Evolutionary conservation across 2,113 vertebrate genomes (phyloP).

Genomic region (Rafetus swinhoei): DNA sequence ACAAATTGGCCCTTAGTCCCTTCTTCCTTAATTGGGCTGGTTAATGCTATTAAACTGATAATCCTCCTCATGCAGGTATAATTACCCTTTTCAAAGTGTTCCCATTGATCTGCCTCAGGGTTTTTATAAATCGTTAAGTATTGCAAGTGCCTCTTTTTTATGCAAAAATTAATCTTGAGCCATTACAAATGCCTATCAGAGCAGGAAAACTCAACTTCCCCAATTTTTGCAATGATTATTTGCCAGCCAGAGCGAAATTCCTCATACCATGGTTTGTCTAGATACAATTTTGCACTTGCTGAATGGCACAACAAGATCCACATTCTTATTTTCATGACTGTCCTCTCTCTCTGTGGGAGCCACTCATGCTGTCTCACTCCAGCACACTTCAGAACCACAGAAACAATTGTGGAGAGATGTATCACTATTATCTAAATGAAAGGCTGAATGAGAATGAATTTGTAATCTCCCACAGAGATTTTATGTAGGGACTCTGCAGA

Average conservation of each 20-base stretch:
- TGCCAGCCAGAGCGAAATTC: constrained; percentile 24
- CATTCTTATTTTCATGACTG: constrained; percentile 33
- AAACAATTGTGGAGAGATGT: constrained; percentile 52
- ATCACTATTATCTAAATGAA: constrained; percentile 45
- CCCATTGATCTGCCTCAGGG: constrained; percentile 59
- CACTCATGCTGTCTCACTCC: constrained; percentile 25
- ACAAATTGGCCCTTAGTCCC: constrained; percentile 28
- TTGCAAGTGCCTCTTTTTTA: constrained; percentile 51
- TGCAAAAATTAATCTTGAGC: constrained; percentile 64
- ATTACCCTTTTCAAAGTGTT: constrained; percentile 71
- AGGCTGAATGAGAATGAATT: background rate
- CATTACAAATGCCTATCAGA: constrained; percentile 40
- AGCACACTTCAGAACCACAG: background rate
- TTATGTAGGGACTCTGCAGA: background rate
- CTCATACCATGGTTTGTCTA: background rate
- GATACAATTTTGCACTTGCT: background rate
- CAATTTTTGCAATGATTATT: constrained; percentile 34
- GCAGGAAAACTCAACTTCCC: constrained; percentile 37
- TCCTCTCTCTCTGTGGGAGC: background rate
- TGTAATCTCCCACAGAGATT: constrained; percentile 21
- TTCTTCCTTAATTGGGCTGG: constrained; percentile 57
- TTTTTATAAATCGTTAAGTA: constrained; percentile 51
- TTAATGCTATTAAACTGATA: constrained; percentile 67
- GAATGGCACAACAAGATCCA: constrained; percentile 37
- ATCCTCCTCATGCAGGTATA: constrained; percentile 50